Percentiles rank a stretch among this genome's conserved stretches.
phyloP scores from a whole-genome alignment of 1,140 invertebrate species.

The Anthonomus grandis region DNA sequence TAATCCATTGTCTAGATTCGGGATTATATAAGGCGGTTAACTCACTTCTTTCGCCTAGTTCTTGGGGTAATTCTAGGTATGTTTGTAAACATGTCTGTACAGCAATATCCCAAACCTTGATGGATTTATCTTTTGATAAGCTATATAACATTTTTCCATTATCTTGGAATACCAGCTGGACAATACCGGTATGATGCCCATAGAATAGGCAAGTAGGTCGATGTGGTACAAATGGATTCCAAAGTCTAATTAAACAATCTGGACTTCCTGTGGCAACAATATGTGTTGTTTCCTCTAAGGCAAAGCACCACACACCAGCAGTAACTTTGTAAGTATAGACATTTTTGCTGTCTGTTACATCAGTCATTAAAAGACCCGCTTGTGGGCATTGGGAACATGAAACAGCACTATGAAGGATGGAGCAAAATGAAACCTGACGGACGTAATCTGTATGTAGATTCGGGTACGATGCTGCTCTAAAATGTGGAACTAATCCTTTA shows the following conservation, averaged over 20 bases:
- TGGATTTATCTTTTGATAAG: constrained; percentile 61
- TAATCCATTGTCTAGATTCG: constrained; percentile 59
- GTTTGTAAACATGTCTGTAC: constrained; percentile 61
- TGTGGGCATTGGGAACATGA: constrained; percentile 54
- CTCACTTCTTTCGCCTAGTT: constrained; percentile 57
- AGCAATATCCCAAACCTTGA: constrained; percentile 68
- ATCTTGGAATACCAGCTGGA: constrained; percentile 61
- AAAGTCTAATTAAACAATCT: constrained; percentile 68
- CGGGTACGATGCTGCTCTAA: constrained; percentile 52
- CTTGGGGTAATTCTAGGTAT: constrained; percentile 57
- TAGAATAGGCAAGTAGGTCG: constrained; percentile 59
- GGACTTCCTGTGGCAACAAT: constrained; percentile 65
- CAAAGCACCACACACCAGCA: constrained; percentile 56
- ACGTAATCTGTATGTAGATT: constrained; percentile 58
- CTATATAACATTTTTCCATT: constrained; percentile 54
- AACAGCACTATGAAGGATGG: constrained; percentile 41
- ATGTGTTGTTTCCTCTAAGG: constrained; percentile 55
- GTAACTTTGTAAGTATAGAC: constrained; percentile 25
- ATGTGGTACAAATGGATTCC: constrained; percentile 70
- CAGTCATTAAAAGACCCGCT: constrained; percentile 38
- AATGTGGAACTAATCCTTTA: constrained; percentile 36
- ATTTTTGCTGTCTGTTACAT: constrained; percentile 36
- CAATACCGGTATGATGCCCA: constrained; percentile 68
- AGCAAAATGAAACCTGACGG: constrained; percentile 61
- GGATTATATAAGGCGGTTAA: constrained; percentile 61